Conservation (phyloP, 2,113 vertebrate genomes). For the Elephas maximus region DNA sequence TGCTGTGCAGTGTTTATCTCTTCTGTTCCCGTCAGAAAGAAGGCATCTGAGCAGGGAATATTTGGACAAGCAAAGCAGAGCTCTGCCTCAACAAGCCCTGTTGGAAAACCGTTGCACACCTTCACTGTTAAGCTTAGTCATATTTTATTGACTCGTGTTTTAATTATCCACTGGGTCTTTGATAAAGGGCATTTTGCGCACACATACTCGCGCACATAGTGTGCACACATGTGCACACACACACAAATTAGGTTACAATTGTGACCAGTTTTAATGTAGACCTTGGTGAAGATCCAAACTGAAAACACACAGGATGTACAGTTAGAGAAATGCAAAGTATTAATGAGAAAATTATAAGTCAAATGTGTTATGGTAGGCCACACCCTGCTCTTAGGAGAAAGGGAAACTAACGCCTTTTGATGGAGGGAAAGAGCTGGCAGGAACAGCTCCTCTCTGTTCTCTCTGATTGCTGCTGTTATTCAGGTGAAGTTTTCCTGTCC, state of each 20-base stretch:
- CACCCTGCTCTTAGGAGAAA: not conserved
- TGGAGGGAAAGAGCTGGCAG: not conserved
- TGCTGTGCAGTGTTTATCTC: not conserved
- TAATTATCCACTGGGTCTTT: not conserved
- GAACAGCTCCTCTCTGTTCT: not conserved
- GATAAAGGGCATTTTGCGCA: not conserved
- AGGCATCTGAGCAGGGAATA: not conserved
- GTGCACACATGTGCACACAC: not conserved
- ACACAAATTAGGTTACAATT: not conserved
- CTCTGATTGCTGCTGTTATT: not conserved
- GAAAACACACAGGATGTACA: not conserved
- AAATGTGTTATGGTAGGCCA: not conserved
- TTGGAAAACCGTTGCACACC: not conserved
- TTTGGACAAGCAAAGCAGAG: not conserved
- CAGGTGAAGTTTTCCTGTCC: not conserved
- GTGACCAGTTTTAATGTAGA: not conserved
- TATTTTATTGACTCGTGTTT: not conserved
- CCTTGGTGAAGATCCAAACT: not conserved
- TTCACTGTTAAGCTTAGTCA: not conserved
- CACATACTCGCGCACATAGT: not conserved
- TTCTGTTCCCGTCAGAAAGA: not conserved
- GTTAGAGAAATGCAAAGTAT: not conserved
- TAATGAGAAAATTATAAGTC: not conserved
- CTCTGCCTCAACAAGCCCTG: not conserved
- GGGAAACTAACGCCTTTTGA: not conserved